Evolutionary conservation across 1,140 invertebrate genomes (phyloP), one percentile per base, ranked within the genome.

Genomic region (Eurosta solidaginis): DNA sequence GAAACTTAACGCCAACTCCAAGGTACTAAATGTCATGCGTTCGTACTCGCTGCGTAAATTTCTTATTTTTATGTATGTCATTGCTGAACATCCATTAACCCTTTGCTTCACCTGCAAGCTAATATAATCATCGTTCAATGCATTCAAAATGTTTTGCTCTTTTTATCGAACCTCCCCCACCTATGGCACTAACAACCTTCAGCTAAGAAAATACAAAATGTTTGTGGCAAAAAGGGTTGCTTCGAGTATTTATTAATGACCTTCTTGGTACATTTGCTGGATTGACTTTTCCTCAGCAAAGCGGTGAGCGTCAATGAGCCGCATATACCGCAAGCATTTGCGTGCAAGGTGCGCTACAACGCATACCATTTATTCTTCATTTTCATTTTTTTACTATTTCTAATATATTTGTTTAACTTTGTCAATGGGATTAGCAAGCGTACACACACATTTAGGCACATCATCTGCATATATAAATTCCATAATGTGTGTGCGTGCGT

Each of bases 221-320:
- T 36, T 68, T 68, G 59, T 22, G 29, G 17, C 59, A 68, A 68
- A 68, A n/a, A n/a, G n/a, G 59, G 59, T 29, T 68, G 36, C n/a
- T 9, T 20, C 25, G 27, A 36, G 59, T 33, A 40, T 68, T 68
- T 68, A 68, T 40, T 40, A 1, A 12, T 68, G 59, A 42, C 59
- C 59, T 68, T 68, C 59, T 22, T n/a, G n/a, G 7, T 40, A 27
- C 59, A 63, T 63, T 63, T 36, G 33, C 33, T 63, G 33, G 59
- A 63, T 63, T 63, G 59, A 36, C 29, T 36, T 63, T n/a, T 63
- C 33, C 36, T 12, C 59, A 68, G 33, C 20, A 40, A n/a, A 20
- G 33, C 33, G 54, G 54, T 33, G 3, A 29, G 33, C 33, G 33
- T 17, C 59, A 68, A 20, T 7, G 59, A 27, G 27, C 14, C n/a